Evolutionary conservation across 2,113 vertebrate genomes (phyloP).

Genomic region (Megalops atlanticus): DNA sequence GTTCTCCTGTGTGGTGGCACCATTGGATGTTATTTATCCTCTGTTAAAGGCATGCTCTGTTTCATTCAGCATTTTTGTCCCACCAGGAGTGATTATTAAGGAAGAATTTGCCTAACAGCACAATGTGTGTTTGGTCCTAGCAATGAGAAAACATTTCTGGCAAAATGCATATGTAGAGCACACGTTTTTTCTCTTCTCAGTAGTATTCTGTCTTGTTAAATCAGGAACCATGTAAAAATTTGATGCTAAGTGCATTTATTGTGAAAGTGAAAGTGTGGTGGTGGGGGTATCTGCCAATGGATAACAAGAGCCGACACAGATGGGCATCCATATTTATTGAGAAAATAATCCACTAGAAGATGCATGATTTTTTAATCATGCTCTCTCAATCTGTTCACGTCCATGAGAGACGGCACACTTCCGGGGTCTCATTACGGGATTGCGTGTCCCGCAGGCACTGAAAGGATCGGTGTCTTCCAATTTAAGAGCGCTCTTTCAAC

Average conservation of each 20-base stretch:
- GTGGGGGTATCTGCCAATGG: neutral
- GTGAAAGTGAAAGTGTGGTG: neutral
- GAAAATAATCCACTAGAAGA: constrained; percentile 13
- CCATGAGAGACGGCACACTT: neutral
- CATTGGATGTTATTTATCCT: too few species aligned
- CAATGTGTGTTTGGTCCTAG: too few species aligned
- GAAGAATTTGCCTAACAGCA: too few species aligned
- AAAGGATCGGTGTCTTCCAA: constrained; percentile 25
- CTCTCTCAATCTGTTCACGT: constrained; percentile 21
- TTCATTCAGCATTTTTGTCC: too few species aligned
- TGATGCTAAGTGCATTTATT: neutral
- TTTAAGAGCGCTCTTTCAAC: constrained; percentile 34
- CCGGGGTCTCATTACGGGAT: neutral
- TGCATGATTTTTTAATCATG: constrained; percentile 17
- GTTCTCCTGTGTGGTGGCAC: too few species aligned
- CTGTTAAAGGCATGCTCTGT: too few species aligned
- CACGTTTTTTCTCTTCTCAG: too few species aligned
- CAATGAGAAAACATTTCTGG: too few species aligned
- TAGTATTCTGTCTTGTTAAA: too few species aligned
- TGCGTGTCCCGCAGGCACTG: neutral
- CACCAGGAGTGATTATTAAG: too few species aligned
- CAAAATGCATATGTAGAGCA: too few species aligned
- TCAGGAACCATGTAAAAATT: neutral
- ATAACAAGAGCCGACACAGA: constrained; percentile 11
- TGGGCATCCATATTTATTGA: constrained; percentile 36